Conservation (phyloP, 2,113 vertebrate species). For the Psophia crepitans region DNA sequence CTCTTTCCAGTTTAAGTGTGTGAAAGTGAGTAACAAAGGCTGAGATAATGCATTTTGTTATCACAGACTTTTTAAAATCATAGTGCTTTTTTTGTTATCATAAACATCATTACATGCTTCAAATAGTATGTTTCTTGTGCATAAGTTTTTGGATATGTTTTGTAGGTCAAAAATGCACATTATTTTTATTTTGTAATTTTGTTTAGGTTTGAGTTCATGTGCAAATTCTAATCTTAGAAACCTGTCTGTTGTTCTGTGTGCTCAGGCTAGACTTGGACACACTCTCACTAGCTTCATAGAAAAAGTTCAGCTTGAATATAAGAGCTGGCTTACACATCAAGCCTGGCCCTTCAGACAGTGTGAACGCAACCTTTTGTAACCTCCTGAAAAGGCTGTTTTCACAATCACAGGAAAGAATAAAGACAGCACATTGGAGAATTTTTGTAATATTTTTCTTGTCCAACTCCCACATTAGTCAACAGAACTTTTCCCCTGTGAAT, state of each 20-base stretch:
- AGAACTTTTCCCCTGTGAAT: background rate
- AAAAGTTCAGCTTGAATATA: background rate
- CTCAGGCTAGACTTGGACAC: background rate
- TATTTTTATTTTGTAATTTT: background rate
- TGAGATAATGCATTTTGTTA: background rate
- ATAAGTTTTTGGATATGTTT: background rate
- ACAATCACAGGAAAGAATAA: background rate
- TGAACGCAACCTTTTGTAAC: background rate
- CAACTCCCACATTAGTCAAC: background rate
- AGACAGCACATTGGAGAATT: background rate
- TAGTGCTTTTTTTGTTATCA: background rate
- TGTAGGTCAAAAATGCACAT: background rate
- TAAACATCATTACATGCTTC: background rate
- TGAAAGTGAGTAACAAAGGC: background rate
- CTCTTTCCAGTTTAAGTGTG: background rate
- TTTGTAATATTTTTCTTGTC: background rate
- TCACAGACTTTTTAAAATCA: background rate
- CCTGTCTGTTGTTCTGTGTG: background rate
- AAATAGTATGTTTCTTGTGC: background rate
- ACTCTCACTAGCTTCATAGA: background rate
- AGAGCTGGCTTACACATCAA: background rate
- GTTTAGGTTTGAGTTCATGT: background rate
- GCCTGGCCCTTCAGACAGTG: background rate
- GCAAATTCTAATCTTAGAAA: background rate
- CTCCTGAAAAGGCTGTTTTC: background rate